A percentile compares a stretch with the other conserved stretches of the same genome.
Evolutionary conservation across 2,888 invertebrate species (phyloP).

Genomic region (Xylocampa areola): DNA sequence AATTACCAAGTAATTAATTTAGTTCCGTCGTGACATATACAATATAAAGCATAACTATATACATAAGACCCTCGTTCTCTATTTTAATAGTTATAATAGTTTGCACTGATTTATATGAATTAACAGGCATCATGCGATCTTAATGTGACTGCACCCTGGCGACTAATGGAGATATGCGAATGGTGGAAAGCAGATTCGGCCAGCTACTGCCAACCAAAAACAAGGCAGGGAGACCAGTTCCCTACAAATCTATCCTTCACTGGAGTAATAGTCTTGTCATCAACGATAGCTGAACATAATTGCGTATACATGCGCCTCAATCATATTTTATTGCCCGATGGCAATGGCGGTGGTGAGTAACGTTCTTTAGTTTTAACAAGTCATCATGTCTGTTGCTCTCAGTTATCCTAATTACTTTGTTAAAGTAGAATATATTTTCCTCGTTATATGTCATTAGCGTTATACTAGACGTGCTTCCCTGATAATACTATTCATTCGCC

Average conservation of each 20-base stretch:
- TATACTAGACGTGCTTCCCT: no score
- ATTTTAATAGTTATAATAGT: no score
- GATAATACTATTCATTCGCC: no score
- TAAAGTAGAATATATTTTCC: no score
- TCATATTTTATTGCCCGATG: slow-evolving; percentile 79
- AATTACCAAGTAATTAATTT: no score
- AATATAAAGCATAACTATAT: no score
- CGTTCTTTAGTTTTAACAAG: neutral
- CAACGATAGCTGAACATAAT: slow-evolving; percentile 67
- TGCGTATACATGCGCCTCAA: slow-evolving; percentile 78
- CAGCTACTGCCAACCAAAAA: slow-evolving; percentile 73
- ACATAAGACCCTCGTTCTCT: no score
- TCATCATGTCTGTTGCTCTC: no score
- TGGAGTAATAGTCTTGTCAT: slow-evolving; percentile 69
- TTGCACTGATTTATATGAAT: no score
- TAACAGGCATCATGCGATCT: slow-evolving; percentile 76
- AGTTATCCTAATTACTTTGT: no score
- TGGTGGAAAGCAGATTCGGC: slow-evolving; percentile 81
- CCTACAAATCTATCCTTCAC: slow-evolving; percentile 78
- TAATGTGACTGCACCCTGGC: slow-evolving; percentile 72
- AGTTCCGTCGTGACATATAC: no score
- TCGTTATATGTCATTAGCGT: no score
- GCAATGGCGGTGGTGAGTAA: slow-evolving; percentile 59
- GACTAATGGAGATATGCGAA: slow-evolving; percentile 83
- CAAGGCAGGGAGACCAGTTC: slow-evolving; percentile 63